Evolutionary conservation across 2,888 invertebrate genomes (phyloP), one percentile per base, ranked within the genome.

Genomic region (Cyclophora albipunctata): DNA sequence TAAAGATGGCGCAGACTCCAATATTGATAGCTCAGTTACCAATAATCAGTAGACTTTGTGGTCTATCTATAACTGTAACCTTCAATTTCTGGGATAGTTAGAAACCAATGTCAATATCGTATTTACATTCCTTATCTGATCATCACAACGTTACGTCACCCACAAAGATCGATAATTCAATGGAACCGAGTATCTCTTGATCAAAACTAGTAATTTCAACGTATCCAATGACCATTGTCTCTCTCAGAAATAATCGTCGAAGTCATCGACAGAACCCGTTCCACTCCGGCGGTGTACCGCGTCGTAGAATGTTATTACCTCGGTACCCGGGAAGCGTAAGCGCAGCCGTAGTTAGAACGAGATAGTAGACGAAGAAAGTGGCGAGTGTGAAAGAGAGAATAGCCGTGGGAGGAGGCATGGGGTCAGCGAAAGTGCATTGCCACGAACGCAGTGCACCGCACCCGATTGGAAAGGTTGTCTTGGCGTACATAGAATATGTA

Each of bases 401-500:
- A 58, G 63, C 68, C 76, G 79, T 83, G 81, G 81, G 82, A 84
- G 84, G 80, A 83, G 81, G 80, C 81, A 79, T 69, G 81, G 83
- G 88, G 86, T 87, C 86, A 87, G 86, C 79, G 86, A 88, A 88
- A 88, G 88, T 88, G 84, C 88, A 87, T 87, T 88, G 87, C 85
- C 87, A 80, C 82, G 84, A 80, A 76, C 75, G 75, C 76, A 69
- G 76, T 78, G 78, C 80, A 72, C 75, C 71, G 80, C 81, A 77
- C 76, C 74, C 83, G 83, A 81, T 84, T 84, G 80, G 84, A 84
- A 85, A 84, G 77, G 81, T 79, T 80, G 74, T 72, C 78, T 80
- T 79, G 61, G 59, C 60, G 70, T 68, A 69, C 73, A 66, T 75
- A 71, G 72, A 75, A 77, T 79, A 75, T 77, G 75, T 74, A 71